These are phyloP conservation scores for Rhinogobius similis DNA, from an alignment of 2,113 vertebrate species.

Conservation along the genomic window DNA sequence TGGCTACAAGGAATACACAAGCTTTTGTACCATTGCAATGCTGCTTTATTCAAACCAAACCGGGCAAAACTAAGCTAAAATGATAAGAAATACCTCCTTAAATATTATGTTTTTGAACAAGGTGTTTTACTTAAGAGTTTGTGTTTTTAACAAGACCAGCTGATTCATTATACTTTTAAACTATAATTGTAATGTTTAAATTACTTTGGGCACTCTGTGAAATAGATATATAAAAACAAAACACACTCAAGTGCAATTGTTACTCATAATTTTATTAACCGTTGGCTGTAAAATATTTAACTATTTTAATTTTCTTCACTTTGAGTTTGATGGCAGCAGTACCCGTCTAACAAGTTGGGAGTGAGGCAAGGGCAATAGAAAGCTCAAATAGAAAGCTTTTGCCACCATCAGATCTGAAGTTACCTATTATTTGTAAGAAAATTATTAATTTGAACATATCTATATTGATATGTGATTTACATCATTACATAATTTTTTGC, in stretches of 20 bases:
- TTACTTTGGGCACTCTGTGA: neutral
- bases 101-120: neutral
- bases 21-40: conserved; percentile 29
- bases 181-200: neutral
- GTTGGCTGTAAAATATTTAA: no score
- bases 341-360: no score
- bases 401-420: neutral
- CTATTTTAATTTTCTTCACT: no score
- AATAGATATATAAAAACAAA: neutral
- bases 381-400: no score
- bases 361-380: no score
- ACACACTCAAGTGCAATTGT: neutral
- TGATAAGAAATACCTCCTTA: conserved; percentile 21
- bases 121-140: neutral
- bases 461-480: neutral
- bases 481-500: neutral
- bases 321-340: no score
- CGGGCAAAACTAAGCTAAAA: conserved; percentile 17
- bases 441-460: no score
- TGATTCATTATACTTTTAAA: neutral
- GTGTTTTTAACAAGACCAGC: neutral
- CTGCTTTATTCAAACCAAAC: conserved; percentile 37
- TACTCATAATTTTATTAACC: neutral
- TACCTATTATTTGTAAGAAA: neutral
- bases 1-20: conserved; percentile 2